These are phyloP conservation scores for Ormyrus nitidulus DNA, from an alignment of 2,888 invertebrate genomes.

Conservation along the genomic window DNA sequence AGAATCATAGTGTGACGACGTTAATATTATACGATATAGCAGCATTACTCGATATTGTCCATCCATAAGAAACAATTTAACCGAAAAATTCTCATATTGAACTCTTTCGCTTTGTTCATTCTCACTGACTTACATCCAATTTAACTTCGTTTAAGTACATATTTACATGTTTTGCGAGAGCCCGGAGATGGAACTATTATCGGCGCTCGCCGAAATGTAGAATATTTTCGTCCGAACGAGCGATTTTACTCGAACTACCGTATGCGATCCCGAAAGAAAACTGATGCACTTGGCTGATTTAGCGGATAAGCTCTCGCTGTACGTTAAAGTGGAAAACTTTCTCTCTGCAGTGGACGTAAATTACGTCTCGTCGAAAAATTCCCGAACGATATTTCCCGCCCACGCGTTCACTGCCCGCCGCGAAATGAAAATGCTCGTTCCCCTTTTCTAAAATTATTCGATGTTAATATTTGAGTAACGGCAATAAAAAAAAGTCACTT, in stretches of 20 bases:
- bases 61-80: conserved; percentile 47
- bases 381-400: background rate
- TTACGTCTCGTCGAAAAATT: conserved; percentile 6
- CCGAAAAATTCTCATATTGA: conserved; percentile 12
- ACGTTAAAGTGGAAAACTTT: conserved; percentile 5
- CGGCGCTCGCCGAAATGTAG: background rate
- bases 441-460: too few relatives aligned
- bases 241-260: conserved; percentile 14
- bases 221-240: conserved; percentile 26
- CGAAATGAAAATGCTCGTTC: too few relatives aligned
- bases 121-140: conserved; percentile 40
- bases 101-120: conserved; percentile 25
- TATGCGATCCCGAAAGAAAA: conserved; percentile 8
- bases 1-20: conserved; percentile 50
- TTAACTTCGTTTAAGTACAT: conserved; percentile 54
- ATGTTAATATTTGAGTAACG: too few relatives aligned
- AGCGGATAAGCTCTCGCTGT: conserved; percentile 19
- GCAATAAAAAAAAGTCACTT: too few relatives aligned
- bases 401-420: too few relatives aligned
- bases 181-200: background rate
- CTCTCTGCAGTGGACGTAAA: background rate
- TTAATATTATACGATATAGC: conserved; percentile 43
- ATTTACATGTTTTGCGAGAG: conserved; percentile 48
- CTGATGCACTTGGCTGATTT: conserved; percentile 24
- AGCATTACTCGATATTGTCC: conserved; percentile 47